A percentile compares a stretch with the other conserved stretches of the same genome.
Conservation (phyloP, 2,113 vertebrate species). For the Phoenicopterus ruber region DNA sequence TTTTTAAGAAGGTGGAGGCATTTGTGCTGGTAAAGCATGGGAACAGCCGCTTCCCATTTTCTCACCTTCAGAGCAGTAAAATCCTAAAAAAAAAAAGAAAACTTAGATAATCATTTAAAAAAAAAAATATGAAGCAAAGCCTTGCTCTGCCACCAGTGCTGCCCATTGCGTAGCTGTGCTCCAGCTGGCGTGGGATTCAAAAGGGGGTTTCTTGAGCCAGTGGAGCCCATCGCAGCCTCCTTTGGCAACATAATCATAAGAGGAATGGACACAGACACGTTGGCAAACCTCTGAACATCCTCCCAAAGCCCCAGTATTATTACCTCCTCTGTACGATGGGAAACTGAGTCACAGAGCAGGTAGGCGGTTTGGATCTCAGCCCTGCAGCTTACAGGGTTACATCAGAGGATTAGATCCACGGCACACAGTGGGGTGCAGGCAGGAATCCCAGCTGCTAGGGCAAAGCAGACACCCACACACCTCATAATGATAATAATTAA, state of each 20-base stretch:
- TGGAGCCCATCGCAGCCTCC: not conserved
- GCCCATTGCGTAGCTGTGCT: not conserved
- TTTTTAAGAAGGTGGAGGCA: not conserved
- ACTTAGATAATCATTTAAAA: not conserved
- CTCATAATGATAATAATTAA: not conserved
- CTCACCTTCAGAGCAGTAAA: not conserved
- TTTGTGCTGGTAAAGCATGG: not conserved
- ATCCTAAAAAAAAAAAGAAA: not conserved
- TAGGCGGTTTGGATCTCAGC: not conserved
- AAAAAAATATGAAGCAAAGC: not conserved
- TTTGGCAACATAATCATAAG: not conserved
- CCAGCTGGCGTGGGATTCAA: not conserved
- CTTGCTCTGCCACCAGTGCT: not conserved
- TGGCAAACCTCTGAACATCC: not conserved
- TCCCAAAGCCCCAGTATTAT: not conserved
- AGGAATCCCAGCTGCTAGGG: not conserved
- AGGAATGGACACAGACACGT: rapidly evolving
- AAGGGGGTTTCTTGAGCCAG: not conserved
- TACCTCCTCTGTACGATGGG: not conserved
- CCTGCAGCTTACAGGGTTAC: not conserved
- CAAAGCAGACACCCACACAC: constrained; percentile 3
- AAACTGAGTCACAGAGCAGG: constrained; percentile 5
- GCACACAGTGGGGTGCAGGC: not conserved
- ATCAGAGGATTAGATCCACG: not conserved
- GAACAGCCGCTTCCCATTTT: not conserved